These are phyloP conservation scores for Chydorus sphaericus DNA, from an alignment of 2,888 invertebrate species.

Conservation along the genomic window DNA sequence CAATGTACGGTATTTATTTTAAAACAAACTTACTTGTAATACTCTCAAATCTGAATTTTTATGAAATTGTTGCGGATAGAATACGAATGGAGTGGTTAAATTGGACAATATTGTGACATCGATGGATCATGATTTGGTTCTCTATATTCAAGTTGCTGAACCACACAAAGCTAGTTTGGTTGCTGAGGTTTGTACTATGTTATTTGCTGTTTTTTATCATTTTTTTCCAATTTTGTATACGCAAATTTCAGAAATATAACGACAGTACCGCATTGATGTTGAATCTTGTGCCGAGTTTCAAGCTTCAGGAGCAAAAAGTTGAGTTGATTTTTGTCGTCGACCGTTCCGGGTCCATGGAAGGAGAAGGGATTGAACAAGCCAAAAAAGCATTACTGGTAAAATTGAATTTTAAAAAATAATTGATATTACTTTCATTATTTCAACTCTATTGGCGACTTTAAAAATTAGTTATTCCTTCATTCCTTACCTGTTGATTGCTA, in stretches of 20 bases:
- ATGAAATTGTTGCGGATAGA: no score
- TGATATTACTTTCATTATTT: background rate
- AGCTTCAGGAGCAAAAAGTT: slow-evolving; percentile 20
- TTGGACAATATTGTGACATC: background rate
- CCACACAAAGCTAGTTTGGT: background rate
- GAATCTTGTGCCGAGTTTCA: slow-evolving; percentile 32
- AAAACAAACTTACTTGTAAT: no score
- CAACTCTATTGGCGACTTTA: background rate
- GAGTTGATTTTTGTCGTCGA: slow-evolving; percentile 28
- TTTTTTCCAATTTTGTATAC: no score
- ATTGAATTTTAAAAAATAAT: background rate
- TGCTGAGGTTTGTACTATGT: background rate
- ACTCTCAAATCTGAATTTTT: no score
- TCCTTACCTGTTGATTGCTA: slow-evolving; percentile 25
- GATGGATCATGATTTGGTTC: background rate
- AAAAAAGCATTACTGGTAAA: slow-evolving; percentile 23
- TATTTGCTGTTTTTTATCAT: no score
- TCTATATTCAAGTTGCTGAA: slow-evolving; percentile 1
- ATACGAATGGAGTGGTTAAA: background rate
- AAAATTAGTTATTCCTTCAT: slow-evolving; percentile 22
- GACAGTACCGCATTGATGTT: slow-evolving; percentile 25
- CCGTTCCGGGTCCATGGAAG: slow-evolving; percentile 30
- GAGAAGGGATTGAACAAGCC: slow-evolving; percentile 21
- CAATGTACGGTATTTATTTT: no score
- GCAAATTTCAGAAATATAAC: slow-evolving; percentile 18